Evolutionary conservation across 1,140 invertebrate species (phyloP), one percentile per base, ranked within the genome.

Genomic region (Brachionus rotundiformis): DNA sequence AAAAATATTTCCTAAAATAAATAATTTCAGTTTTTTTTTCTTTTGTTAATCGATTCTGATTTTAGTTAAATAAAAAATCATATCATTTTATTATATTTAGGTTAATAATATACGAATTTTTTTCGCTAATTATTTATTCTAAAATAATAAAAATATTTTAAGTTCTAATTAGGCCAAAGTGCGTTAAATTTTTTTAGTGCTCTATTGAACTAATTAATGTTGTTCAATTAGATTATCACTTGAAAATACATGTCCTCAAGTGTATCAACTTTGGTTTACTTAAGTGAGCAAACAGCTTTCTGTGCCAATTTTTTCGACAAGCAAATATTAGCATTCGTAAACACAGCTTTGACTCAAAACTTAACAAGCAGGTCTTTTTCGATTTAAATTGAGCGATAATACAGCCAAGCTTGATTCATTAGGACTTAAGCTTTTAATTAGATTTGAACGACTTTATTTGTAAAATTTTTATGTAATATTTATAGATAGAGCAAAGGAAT

Each of bases 401-500:
- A 54, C 23, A n/a, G n/a, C n/a, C n/a, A n/a, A n/a, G n/a, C n/a
- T n/a, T n/a, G n/a, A n/a, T n/a, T n/a, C n/a, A 54, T 54, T 54
- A 19, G 19, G 19, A 19, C n/a, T 54, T 54, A 54, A 54, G 47
- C 47, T 54, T 54, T 54, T 54, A 54, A 54, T 54, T 54, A 54
- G 47, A 54, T 54, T 54, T 54, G 23, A 54, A 54, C 47, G 47
- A 54, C 47, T 54, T 54, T 54, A 54, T 54, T 54, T 8, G 47
- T 19, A 54, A 54, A 54, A 19, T 54, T 54, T n/a, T 54, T 54
- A 54, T 54, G 47, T 8, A 54, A 54, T 54, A 19, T 8, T 54
- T 54, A 19, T 54, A 19, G 47, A 54, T 54, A 54, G 16, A 54
- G 47, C 16, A 19, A 19, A 54, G 47, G 16, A 54, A 25, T 54